Evolutionary conservation across 2,113 vertebrate genomes (phyloP).

Genomic region (Forbesichthys agassizii): DNA sequence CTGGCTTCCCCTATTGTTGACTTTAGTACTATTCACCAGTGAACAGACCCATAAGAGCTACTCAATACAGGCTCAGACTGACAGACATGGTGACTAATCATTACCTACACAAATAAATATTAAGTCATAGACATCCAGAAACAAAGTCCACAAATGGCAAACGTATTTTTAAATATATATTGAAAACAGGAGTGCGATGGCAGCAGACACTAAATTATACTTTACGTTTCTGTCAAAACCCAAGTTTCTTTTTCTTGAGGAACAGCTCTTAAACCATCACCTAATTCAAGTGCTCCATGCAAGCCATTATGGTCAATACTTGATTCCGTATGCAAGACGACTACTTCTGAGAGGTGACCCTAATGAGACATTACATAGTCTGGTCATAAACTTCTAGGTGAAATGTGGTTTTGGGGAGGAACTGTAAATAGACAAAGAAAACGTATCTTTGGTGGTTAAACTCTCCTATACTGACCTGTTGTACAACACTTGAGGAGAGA

Average conservation of each 20-base stretch:
- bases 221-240: constrained; percentile 19
- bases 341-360: constrained; percentile 11
- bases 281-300: constrained; percentile 1
- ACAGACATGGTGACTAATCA: constrained; percentile 30
- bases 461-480: constrained; percentile 3
- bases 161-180: neutral
- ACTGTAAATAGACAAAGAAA: constrained; percentile 23
- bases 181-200: constrained; percentile 30
- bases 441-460: constrained; percentile 53
- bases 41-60: constrained; percentile 33
- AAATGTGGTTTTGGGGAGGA: constrained; percentile 8
- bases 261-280: constrained; percentile 10
- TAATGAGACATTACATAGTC: constrained; percentile 5
- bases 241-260: constrained; percentile 3
- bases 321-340: constrained; percentile 15
- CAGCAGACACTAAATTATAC: constrained; percentile 20
- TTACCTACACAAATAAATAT: constrained; percentile 63
- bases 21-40: constrained; percentile 41
- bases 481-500: constrained; percentile 22
- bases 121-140: constrained; percentile 41
- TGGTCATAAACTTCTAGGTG: neutral
- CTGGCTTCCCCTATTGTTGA: constrained; percentile 25
- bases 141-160: constrained; percentile 44
- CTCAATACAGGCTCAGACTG: constrained; percentile 53
- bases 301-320: constrained; percentile 13